phyloP scores from a whole-genome alignment of 2,113 vertebrate genomes.

The Serilophus lunatus region DNA sequence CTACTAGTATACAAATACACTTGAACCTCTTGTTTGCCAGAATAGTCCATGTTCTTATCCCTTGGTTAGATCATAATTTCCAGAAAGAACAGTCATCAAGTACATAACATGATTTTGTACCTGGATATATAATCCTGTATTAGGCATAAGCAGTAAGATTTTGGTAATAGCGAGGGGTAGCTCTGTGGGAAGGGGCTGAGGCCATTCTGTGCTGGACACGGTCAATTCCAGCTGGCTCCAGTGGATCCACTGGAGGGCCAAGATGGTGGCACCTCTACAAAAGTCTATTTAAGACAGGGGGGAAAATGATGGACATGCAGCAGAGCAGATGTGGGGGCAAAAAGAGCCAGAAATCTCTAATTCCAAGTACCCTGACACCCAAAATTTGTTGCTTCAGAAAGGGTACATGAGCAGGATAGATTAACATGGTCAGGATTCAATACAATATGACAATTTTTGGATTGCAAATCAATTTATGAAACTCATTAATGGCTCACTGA shows the following conservation, averaged over 20 bases:
- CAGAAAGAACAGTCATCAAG: background rate
- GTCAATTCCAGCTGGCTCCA: background rate
- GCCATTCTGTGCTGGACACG: background rate
- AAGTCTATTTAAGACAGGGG: background rate
- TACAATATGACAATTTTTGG: background rate
- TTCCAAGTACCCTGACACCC: background rate
- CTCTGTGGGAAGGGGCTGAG: background rate
- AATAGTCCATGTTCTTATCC: background rate
- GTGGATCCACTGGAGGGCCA: accelerated
- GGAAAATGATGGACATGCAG: background rate
- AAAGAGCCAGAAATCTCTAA: background rate
- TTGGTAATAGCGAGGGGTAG: accelerated
- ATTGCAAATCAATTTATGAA: background rate
- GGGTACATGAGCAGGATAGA: background rate
- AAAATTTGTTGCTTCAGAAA: background rate
- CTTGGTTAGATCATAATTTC: background rate
- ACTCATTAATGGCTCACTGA: background rate
- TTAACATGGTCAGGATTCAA: background rate
- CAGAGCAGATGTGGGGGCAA: accelerated
- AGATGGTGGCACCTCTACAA: background rate
- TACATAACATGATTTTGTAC: background rate
- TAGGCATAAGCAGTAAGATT: background rate
- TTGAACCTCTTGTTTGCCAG: background rate
- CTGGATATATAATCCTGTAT: background rate
- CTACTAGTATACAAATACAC: background rate